These are phyloP conservation scores for Bathynomus jamesi DNA, from an alignment of 1,140 invertebrate genomes.

Conservation along the genomic window DNA sequence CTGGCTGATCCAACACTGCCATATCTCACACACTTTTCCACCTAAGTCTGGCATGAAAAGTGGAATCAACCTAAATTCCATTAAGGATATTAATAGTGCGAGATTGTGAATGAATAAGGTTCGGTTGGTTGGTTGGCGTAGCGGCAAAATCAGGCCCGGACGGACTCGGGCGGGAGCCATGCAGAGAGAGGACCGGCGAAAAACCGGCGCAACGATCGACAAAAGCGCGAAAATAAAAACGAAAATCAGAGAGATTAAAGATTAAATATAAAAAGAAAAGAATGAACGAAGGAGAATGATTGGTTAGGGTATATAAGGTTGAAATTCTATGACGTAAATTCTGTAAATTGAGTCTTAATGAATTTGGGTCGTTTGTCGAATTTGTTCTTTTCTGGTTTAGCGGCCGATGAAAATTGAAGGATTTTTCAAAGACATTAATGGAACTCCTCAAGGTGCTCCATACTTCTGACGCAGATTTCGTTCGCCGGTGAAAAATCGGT, in stretches of 20 bases:
- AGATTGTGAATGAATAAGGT: not conserved
- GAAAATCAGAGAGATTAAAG: not conserved
- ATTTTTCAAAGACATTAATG: not conserved
- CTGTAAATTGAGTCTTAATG: not conserved
- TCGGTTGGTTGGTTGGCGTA: not conserved
- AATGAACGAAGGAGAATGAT: not conserved
- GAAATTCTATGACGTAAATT: not conserved
- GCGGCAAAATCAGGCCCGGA: not conserved
- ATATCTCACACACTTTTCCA: conserved; percentile 1
- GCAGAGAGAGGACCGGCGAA: not conserved
- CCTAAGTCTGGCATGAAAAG: not conserved
- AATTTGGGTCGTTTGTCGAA: too few relatives aligned
- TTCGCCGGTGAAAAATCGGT: not conserved
- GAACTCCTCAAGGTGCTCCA: not conserved
- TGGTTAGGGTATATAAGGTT: not conserved
- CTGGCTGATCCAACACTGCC: not conserved
- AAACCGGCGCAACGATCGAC: not conserved
- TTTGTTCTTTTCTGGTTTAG: too few relatives aligned
- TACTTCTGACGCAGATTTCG: not conserved
- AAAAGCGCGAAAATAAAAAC: not conserved
- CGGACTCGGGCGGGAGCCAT: not conserved
- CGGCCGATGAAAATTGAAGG: not conserved
- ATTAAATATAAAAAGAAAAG: not conserved
- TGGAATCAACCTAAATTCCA: not conserved
- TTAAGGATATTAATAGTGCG: conserved; percentile 1